Base-by-base conservation (phyloP, 1,140 invertebrate genomes). In the Antheraea pernyi region DNA sequence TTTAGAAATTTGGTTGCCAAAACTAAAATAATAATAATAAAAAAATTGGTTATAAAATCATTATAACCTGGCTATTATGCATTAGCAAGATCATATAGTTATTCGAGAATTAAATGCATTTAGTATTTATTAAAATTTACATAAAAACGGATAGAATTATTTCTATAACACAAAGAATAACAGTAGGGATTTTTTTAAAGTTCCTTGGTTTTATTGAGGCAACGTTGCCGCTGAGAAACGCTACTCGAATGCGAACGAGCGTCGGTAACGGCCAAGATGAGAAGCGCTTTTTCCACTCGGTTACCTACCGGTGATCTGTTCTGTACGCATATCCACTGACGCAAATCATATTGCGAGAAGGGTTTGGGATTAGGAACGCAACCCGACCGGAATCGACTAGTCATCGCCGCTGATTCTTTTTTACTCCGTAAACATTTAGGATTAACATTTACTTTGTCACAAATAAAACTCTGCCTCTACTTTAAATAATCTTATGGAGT, bases 261-360 rank as follows among this genome's bases (percentile, higher is more conserved):
- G 69, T 73, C 69, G 63, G 76, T 78, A 80, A 82, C 77, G 80
- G 72, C 70, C 75, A 73, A 78, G 84, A 91, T 91, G 89, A 91
- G 88, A 85, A 84, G 86, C 84, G 83, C 71, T 91, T 91, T 91
- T 91, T 91, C 89, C 89, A 87, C 80, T 91, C 89, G 82, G 89
- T 90, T 90, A 89, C 87, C 88, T 80, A 76, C 76, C 82, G 84
- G 83, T 88, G 89, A 90, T 90, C 88, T 89, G 85, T 86, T 88
- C 86, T 76, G 79, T 86, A 91, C 86, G 84, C 89, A 90, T 88
- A 85, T 84, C 81, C 89, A 87, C 80, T 89, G 86, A 89, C 89
- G 89, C 89, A 91, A 90, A 90, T 91, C 88, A 91, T 89, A 90
- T 90, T 89, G 86, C 86, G 85, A 81, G 81, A 83, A 89, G 89